Evolutionary conservation across 2,888 invertebrate species (phyloP).

Genomic region (Syritta pipiens): DNA sequence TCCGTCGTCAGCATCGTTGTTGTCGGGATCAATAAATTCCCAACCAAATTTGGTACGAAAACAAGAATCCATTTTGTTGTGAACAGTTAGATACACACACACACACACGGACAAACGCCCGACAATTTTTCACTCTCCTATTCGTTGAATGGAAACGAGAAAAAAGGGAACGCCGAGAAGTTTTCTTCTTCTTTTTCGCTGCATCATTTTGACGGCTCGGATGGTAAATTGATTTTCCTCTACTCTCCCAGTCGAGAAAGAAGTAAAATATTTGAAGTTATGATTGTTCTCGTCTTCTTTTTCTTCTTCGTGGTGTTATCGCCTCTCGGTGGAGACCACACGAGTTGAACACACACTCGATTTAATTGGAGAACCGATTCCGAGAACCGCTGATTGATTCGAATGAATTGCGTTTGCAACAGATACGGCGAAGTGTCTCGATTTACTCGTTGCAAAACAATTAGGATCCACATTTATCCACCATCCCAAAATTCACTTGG

Average conservation of each 20-base stretch:
- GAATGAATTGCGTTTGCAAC: no score
- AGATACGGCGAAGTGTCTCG: no score
- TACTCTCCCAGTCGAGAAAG: constrained; percentile 35
- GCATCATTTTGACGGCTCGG: constrained; percentile 62
- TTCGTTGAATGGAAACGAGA: constrained; percentile 66
- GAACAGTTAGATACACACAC: constrained; percentile 11
- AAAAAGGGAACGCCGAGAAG: constrained; percentile 57
- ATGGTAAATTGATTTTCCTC: constrained; percentile 66
- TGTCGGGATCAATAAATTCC: constrained; percentile 33
- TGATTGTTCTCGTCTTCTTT: constrained; percentile 31
- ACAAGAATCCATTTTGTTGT: neutral
- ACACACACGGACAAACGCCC: constrained; percentile 26
- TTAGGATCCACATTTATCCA: constrained; percentile 5
- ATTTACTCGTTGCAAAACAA: no score
- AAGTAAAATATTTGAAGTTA: constrained; percentile 40
- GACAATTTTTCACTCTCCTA: constrained; percentile 64
- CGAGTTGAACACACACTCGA: constrained; percentile 30
- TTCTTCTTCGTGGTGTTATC: neutral
- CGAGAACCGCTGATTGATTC: constrained; percentile 37
- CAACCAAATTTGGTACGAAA: constrained; percentile 37
- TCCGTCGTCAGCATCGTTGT: neutral
- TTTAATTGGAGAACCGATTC: constrained; percentile 38
- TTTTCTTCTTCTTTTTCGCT: constrained; percentile 58
- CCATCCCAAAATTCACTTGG: constrained; percentile 51
- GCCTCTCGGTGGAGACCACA: constrained; percentile 48